Conservation (phyloP, 2,113 vertebrate genomes). For the Vireo altiloquus region DNA sequence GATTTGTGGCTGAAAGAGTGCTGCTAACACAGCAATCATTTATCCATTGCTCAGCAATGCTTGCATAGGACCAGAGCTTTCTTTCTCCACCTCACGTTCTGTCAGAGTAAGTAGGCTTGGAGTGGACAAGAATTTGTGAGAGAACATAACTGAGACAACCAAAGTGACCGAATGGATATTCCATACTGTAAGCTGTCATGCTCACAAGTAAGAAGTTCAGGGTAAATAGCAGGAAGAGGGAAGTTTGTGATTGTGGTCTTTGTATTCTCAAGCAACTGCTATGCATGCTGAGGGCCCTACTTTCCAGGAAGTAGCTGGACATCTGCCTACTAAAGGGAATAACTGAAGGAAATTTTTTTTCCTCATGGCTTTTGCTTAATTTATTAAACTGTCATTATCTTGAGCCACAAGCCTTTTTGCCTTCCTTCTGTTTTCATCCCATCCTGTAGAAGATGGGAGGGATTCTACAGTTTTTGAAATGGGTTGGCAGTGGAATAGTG, state of each 20-base stretch:
- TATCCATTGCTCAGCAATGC: neutral
- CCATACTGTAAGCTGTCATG: neutral
- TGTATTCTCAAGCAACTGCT: neutral
- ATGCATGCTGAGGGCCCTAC: neutral
- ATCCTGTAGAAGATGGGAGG: neutral
- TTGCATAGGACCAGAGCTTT: neutral
- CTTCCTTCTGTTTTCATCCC: neutral
- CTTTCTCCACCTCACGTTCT: neutral
- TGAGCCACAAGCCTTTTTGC: neutral
- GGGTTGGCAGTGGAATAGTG: neutral
- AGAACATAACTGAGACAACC: neutral
- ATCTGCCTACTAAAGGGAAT: neutral
- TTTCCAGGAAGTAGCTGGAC: neutral
- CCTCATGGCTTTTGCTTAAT: neutral
- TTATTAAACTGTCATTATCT: neutral
- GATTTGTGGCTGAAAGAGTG: neutral
- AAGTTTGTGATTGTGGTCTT: neutral
- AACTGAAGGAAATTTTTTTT: neutral
- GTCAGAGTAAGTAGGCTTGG: neutral
- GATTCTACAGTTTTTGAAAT: neutral
- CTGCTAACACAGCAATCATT: neutral
- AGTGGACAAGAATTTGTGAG: neutral
- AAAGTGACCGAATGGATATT: neutral
- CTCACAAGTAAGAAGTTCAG: neutral
- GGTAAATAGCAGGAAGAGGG: neutral